Conservation (phyloP, 2,888 invertebrate species). For the Nycteola revayana region DNA sequence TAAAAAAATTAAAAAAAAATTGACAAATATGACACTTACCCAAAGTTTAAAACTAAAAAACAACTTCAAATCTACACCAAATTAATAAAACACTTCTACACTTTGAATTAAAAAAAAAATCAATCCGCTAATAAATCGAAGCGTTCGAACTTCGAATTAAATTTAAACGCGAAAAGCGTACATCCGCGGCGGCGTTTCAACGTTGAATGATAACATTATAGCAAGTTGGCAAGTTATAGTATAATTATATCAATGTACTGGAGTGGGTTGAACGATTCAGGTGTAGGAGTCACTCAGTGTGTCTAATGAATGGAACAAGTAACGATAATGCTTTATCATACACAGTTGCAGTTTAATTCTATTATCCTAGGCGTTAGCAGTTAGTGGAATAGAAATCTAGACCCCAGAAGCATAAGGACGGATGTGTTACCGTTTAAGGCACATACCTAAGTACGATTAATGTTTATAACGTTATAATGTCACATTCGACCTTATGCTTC, state of each 20-base stretch:
- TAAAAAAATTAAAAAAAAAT: too few relatives aligned
- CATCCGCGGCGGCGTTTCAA: constrained; percentile 41
- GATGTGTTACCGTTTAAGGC: too few relatives aligned
- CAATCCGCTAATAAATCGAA: constrained; percentile 29
- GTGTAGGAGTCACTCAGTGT: constrained; percentile 34
- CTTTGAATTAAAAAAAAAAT: constrained; percentile 3
- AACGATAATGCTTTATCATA: constrained; percentile 26
- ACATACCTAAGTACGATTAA: too few relatives aligned
- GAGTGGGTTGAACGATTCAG: constrained; percentile 21
- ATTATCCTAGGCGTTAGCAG: too few relatives aligned
- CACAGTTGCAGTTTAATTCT: constrained; percentile 17
- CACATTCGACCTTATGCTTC: too few relatives aligned
- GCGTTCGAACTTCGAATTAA: constrained; percentile 13
- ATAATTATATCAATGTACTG: constrained; percentile 41
- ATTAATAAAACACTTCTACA: constrained; percentile 19
- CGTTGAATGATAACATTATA: constrained; percentile 67
- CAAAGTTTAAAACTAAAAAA: constrained; percentile 8
- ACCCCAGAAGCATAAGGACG: too few relatives aligned
- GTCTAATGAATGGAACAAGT: constrained; percentile 16
- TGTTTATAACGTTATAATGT: too few relatives aligned
- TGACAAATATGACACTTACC: constrained; percentile 19
- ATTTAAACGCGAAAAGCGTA: constrained; percentile 36
- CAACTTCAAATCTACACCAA: constrained; percentile 18
- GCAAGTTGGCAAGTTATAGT: constrained; percentile 37
- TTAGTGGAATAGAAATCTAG: too few relatives aligned